These are phyloP conservation scores for Agonopterix arenella DNA, from an alignment of 2,888 invertebrate genomes.

Conservation along the genomic window DNA sequence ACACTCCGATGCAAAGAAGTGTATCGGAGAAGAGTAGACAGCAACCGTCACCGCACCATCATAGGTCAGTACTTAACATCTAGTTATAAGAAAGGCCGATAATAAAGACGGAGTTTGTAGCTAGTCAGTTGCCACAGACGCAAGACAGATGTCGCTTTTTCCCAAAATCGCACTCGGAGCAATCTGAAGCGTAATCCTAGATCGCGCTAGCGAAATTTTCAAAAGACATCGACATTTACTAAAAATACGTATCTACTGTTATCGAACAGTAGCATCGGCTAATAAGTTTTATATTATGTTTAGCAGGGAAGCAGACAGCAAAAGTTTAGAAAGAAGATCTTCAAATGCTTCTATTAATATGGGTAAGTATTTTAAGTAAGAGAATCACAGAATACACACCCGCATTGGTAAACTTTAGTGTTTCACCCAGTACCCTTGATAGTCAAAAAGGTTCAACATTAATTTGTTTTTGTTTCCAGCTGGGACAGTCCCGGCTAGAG, in stretches of 20 bases:
- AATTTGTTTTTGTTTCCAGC: slow-evolving; percentile 19
- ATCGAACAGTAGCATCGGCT: no score
- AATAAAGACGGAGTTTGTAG: neutral
- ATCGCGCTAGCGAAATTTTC: no score
- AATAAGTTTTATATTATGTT: neutral
- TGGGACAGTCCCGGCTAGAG: slow-evolving; percentile 44
- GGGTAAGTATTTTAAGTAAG: slow-evolving; percentile 33
- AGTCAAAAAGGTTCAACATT: no score
- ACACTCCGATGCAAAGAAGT: slow-evolving; percentile 78
- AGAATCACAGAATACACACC: no score
- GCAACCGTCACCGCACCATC: slow-evolving; percentile 65
- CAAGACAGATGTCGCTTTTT: no score
- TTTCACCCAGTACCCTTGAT: no score
- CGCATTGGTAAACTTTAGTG: no score
- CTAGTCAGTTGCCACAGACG: no score
- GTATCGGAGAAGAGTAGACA: slow-evolving; percentile 80
- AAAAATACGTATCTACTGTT: no score
- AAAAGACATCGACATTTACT: no score
- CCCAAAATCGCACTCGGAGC: no score
- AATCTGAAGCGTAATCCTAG: no score
- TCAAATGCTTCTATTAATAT: slow-evolving; percentile 68
- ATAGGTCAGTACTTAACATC: slow-evolving; percentile 35
- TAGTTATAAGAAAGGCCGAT: neutral
- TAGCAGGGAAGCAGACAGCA: slow-evolving; percentile 60
- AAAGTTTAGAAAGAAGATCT: slow-evolving; percentile 61